Evolutionary conservation across 2,113 vertebrate genomes (phyloP), one percentile per base, ranked within the genome.

Genomic region (Verasper variegatus): DNA sequence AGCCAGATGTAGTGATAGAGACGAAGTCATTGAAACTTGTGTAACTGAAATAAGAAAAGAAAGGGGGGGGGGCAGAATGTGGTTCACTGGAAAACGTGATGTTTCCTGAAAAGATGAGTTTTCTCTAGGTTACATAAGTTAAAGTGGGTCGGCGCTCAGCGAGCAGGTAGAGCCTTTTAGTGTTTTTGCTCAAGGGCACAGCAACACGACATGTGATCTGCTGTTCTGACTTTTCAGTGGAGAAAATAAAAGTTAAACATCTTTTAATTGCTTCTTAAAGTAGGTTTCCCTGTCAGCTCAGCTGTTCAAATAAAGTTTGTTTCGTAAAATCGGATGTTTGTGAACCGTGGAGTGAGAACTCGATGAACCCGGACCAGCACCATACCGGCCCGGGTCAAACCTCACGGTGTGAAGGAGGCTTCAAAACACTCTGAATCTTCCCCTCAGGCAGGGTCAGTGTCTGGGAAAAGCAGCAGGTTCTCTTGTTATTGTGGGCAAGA

Each of bases 391-490:
- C 70, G 7, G 85, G 80, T 85, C 84, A 27, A 5, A 55, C 20
- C 51, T 74, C 86, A 69, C 69, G 24, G 81, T 18, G 88, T 55
- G 86, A 59, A 13, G 55, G 64, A 74, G 74, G 81, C 49, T 81
- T 61, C 24, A 0, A 0, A 49, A 23, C 67, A 12, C 67, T 82
- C 59, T 0, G 55, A 52, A 24, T 68, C 42, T 2, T 73, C 74
- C 62, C 74, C 64, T 14, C 74, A 57, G 73, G 70, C 72, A 11
- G 78, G 37, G 86, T 70, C 85, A 57, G 63, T 67, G 83, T 91
- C 73, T 92, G 88, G 75, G 91, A 91, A 88, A 84, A 71, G 37
- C 91, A 78, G 82, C 85, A 59, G 89, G 91, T 77, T 56, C 17
- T 49, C 68, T 68, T 86, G 89, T 91, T 91, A 52, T 85, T 81